phyloP scores from a whole-genome alignment of 2,797 vertebrate genomes.

The Argentina silus region DNA sequence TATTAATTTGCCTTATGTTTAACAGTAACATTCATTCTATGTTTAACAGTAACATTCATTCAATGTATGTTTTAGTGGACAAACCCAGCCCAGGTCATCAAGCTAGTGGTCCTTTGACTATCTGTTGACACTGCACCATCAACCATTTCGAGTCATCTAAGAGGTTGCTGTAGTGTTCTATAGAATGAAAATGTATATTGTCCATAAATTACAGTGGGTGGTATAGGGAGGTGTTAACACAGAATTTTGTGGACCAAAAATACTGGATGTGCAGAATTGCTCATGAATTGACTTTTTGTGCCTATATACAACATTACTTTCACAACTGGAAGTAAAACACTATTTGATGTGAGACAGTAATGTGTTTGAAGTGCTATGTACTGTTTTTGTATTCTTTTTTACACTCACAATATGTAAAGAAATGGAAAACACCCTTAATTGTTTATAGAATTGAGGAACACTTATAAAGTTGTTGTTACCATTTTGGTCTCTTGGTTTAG shows the following conservation, averaged over 20 bases:
- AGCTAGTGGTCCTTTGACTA: neutral
- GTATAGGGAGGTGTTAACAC: constrained; percentile 35
- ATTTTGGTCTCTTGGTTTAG: constrained; percentile 79
- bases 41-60: neutral
- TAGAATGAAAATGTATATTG: constrained; percentile 3
- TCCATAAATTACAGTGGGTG: neutral
- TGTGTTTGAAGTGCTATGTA: constrained; percentile 82
- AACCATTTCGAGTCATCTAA: neutral
- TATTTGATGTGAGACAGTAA: constrained; percentile 74
- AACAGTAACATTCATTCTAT: neutral
- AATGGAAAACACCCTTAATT: constrained; percentile 50
- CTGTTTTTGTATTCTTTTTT: constrained; percentile 78
- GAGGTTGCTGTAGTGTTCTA: constrained; percentile 12
- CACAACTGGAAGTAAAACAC: constrained; percentile 67
- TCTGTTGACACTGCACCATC: neutral
- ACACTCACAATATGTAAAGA: constrained; percentile 73
- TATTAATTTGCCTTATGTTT: neutral
- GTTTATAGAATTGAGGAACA: constrained; percentile 61
- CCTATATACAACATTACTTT: constrained; percentile 76
- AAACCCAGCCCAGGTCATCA: neutral
- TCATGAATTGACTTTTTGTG: constrained; percentile 72
- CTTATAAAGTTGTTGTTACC: constrained; percentile 71
- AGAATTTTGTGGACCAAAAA: constrained; percentile 45
- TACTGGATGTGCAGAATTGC: constrained; percentile 38
- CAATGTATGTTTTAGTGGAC: constrained; percentile 10